phyloP scores from a whole-genome alignment of 2,797 vertebrate species.

The Siniperca scherzeri region DNA sequence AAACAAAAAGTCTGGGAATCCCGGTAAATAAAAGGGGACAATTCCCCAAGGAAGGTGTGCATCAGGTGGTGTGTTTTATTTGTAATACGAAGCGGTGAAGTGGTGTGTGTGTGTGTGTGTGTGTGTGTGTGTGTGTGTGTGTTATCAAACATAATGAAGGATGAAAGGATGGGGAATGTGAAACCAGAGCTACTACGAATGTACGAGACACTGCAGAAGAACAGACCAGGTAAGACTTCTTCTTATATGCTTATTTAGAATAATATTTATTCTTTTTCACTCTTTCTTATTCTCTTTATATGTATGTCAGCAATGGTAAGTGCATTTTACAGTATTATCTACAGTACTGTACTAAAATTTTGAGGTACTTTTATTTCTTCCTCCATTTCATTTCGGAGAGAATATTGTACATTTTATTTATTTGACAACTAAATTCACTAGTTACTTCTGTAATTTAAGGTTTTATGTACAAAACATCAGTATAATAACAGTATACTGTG shows the following conservation, averaged over 20 bases:
- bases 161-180: constrained; percentile 53
- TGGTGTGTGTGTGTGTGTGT: constrained; percentile 10
- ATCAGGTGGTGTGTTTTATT: constrained; percentile 7
- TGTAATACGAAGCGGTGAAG: constrained; percentile 29
- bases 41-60: constrained; percentile 6
- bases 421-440: neutral
- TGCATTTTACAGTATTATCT: neutral
- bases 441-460: too few species aligned
- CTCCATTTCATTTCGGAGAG: neutral
- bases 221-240: constrained; percentile 56
- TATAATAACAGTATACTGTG: too few species aligned
- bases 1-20: constrained; percentile 62
- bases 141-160: constrained; percentile 35
- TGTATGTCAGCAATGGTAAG: neutral
- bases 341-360: neutral
- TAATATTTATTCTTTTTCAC: neutral
- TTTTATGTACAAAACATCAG: too few species aligned
- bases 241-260: accelerated
- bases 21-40: constrained; percentile 48
- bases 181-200: constrained; percentile 47
- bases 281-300: neutral
- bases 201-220: neutral
- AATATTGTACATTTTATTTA: neutral
- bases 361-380: neutral
- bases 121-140: constrained; percentile 15